Evolutionary conservation across 2,113 vertebrate species (phyloP).

Genomic region (Hypanus sabinus): DNA sequence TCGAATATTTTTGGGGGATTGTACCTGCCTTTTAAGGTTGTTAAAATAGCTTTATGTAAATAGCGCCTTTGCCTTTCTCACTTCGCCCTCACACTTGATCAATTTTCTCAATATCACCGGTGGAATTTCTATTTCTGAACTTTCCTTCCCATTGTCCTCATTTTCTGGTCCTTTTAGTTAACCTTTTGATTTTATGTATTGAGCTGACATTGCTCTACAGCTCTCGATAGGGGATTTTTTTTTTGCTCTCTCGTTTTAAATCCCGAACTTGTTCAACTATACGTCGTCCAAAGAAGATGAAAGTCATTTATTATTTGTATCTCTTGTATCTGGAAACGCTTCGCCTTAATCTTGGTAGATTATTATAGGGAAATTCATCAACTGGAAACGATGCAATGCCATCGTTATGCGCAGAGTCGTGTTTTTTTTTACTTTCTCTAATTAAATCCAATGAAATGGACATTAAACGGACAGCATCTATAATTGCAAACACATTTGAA

Average conservation of each 20-base stretch:
- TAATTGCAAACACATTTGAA: neutral
- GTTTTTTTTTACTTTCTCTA: neutral
- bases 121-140: constrained; percentile 24
- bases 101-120: neutral
- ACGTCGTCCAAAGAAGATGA: neutral
- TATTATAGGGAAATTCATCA: neutral
- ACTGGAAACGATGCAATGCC: neutral
- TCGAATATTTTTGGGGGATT: constrained; percentile 2
- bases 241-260: neutral
- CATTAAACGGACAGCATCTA: neutral
- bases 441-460: neutral
- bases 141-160: constrained; percentile 3
- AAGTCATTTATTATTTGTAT: neutral
- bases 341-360: neutral
- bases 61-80: neutral
- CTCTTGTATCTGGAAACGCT: neutral
- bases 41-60: constrained; percentile 2
- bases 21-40: neutral
- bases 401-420: neutral
- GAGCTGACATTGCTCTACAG: neutral
- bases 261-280: constrained; percentile 21
- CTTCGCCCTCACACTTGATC: neutral
- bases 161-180: neutral
- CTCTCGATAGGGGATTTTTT: neutral
- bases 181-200: constrained; percentile 23